Conservation (phyloP, 2,888 invertebrate genomes). For the Eurois occulta region DNA sequence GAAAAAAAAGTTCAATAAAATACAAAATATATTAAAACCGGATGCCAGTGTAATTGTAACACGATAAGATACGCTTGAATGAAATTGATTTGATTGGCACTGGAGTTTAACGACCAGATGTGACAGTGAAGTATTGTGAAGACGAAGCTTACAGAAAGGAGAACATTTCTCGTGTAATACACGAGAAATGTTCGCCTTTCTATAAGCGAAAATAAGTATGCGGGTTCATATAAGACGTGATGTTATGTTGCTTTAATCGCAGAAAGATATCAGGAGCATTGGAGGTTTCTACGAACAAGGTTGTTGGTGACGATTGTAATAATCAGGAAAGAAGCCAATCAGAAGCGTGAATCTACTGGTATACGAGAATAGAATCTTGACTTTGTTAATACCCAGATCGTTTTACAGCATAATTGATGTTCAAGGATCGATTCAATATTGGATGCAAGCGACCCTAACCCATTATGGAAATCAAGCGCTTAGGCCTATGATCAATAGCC, state of each 20-base stretch:
- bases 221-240: constrained; percentile 5
- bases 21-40: constrained; percentile 48
- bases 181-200: constrained; percentile 13
- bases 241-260: constrained; percentile 15
- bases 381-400: constrained; percentile 39
- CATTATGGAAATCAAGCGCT: constrained; percentile 43
- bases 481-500: constrained; percentile 38
- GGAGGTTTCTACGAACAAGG: background rate
- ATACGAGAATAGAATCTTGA: constrained; percentile 15
- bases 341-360: background rate
- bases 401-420: constrained; percentile 46
- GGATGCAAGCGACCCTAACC: constrained; percentile 12
- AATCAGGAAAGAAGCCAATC: background rate
- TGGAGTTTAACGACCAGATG: constrained; percentile 56
- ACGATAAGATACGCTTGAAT: constrained; percentile 41
- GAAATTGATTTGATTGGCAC: constrained; percentile 52
- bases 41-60: constrained; percentile 47
- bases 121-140: constrained; percentile 44
- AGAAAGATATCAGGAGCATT: background rate
- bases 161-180: no score
- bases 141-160: constrained; percentile 21
- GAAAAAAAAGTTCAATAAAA: constrained; percentile 34
- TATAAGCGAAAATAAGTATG: constrained; percentile 24
- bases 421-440: constrained; percentile 12
- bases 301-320: background rate